Percentiles rank a stretch among this genome's conserved stretches.
phyloP scores from a whole-genome alignment of 2,797 vertebrate genomes.

The Galagoides demidoff region DNA sequence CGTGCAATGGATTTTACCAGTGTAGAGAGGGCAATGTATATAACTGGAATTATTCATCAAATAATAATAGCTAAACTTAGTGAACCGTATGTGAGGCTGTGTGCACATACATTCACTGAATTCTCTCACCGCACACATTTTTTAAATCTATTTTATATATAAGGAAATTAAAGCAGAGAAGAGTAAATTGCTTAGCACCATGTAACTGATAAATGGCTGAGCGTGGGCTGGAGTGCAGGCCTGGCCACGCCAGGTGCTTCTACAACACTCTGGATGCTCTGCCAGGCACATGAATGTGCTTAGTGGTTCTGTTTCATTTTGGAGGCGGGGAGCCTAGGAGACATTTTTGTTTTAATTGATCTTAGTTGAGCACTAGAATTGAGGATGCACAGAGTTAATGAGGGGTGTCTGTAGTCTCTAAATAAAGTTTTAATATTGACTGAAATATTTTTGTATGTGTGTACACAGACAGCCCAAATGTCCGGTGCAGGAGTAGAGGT shows the following conservation, averaged over 20 bases:
- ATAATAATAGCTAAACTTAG: neutral
- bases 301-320: neutral
- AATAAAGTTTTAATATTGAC: neutral
- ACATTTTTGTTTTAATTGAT: neutral
- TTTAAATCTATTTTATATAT: neutral
- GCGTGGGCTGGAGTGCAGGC: neutral
- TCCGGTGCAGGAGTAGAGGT: neutral
- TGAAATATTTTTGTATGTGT: neutral
- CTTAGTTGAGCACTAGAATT: neutral
- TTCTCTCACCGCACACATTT: neutral
- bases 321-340: too few relatives aligned
- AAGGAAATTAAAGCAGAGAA: neutral
- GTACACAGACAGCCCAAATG: neutral
- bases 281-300: neutral
- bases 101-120: neutral
- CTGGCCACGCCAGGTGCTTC: neutral
- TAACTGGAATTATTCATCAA: neutral
- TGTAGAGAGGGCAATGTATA: neutral
- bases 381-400: too few relatives aligned
- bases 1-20: neutral
- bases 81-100: neutral
- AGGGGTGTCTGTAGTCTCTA: neutral
- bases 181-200: neutral
- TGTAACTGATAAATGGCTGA: neutral
- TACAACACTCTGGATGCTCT: neutral